Evolutionary conservation across 1,140 invertebrate species (phyloP).

Genomic region (Drosophila burlai): DNA sequence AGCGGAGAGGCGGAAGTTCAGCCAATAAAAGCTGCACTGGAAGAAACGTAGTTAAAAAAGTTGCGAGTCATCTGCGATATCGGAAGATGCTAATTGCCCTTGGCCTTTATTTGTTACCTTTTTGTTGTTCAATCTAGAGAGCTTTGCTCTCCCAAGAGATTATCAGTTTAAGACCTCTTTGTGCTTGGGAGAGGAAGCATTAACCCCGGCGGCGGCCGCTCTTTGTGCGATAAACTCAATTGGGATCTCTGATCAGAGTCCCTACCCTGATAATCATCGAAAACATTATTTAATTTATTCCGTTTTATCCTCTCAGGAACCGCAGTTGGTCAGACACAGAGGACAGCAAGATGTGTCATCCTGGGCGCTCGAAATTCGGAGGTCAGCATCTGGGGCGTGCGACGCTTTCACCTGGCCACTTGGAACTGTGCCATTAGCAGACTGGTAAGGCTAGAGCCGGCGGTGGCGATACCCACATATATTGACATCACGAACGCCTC

Average conservation of each 20-base stretch:
- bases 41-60: slow-evolving; percentile 7
- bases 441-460: slow-evolving; percentile 48
- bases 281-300: not conserved
- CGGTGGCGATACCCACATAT: slow-evolving; percentile 62
- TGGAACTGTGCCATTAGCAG: slow-evolving; percentile 32
- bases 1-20: slow-evolving; percentile 33
- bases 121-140: slow-evolving; percentile 13
- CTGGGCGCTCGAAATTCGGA: slow-evolving; percentile 19
- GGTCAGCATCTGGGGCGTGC: slow-evolving; percentile 5
- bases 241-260: not conserved
- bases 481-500: slow-evolving; percentile 71
- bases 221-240: not conserved
- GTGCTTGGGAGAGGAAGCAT: slow-evolving; percentile 1
- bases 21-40: slow-evolving; percentile 19
- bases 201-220: slow-evolving; percentile 22
- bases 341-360: slow-evolving; percentile 58
- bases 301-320: slow-evolving; percentile 29
- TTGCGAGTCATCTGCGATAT: slow-evolving; percentile 24
- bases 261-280: not conserved
- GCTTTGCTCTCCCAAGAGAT: not conserved
- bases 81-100: slow-evolving; percentile 60
- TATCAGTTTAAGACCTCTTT: slow-evolving; percentile 4
- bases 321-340: slow-evolving; percentile 49
- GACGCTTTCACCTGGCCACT: slow-evolving; percentile 60
- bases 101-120: slow-evolving; percentile 28